These are phyloP conservation scores for Babyrousa celebensis DNA, from an alignment of 2,797 vertebrate species.

Conservation along the genomic window DNA sequence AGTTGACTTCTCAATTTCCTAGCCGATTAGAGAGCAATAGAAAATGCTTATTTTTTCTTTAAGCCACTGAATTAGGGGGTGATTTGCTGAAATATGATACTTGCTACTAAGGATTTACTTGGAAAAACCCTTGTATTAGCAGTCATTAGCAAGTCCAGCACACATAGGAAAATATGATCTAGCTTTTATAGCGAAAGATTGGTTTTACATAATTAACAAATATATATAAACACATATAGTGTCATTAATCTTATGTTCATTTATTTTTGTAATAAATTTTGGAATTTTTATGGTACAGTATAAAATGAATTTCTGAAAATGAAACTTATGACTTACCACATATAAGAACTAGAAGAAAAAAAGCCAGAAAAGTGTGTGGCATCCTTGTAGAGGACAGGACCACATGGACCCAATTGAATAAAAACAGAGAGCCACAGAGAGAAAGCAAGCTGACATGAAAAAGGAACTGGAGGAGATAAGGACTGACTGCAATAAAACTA, in stretches of 20 bases:
- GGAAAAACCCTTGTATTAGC: not conserved
- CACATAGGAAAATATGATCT: constrained; percentile 27
- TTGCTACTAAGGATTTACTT: constrained; percentile 1
- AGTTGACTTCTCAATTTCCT: not conserved
- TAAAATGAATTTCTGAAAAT: constrained; percentile 59
- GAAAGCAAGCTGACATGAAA: not conserved
- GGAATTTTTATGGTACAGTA: constrained; percentile 41
- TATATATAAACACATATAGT: not conserved
- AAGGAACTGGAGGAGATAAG: not conserved
- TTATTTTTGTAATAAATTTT: constrained; percentile 51
- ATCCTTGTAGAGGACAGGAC: not conserved
- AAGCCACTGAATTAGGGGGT: not conserved
- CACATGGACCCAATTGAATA: not conserved
- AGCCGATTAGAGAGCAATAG: not conserved
- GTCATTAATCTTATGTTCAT: constrained; percentile 21
- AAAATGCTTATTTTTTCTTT: not conserved
- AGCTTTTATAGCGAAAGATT: constrained; percentile 1
- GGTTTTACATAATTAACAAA: constrained; percentile 13
- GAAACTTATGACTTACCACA: constrained; percentile 19
- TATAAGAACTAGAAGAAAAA: constrained; percentile 12
- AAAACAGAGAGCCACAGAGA: not conserved
- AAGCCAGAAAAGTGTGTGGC: constrained; percentile 30
- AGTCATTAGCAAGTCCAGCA: not conserved
- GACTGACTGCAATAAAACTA: not conserved
- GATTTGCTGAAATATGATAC: not conserved